phyloP scores from a whole-genome alignment of 2,797 vertebrate species.

The Pitangus sulphuratus region DNA sequence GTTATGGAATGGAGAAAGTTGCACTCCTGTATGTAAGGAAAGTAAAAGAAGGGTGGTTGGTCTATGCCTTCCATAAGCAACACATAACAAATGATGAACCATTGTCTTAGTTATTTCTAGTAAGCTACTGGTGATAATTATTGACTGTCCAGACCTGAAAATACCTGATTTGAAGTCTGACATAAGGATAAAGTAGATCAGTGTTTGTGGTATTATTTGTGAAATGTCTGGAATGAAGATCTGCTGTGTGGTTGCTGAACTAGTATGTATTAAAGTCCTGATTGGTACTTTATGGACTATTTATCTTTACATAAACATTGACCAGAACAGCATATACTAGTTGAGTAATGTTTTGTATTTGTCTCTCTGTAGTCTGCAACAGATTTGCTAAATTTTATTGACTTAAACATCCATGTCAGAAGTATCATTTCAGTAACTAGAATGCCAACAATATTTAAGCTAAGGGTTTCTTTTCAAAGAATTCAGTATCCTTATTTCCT shows the following conservation, averaged over 20 bases:
- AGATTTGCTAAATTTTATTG: background rate
- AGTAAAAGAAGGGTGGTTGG: background rate
- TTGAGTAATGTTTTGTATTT: background rate
- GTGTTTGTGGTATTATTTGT: background rate
- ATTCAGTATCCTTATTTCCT: background rate
- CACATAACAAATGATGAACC: background rate
- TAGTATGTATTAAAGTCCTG: background rate
- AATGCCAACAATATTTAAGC: background rate
- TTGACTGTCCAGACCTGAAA: background rate
- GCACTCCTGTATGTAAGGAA: background rate
- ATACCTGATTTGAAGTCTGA: background rate
- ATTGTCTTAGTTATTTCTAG: background rate
- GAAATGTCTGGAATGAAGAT: background rate
- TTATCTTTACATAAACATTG: slow-evolving; percentile 8
- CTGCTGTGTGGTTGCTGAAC: background rate
- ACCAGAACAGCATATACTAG: background rate
- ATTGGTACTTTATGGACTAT: background rate
- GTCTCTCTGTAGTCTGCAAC: background rate
- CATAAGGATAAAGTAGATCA: background rate
- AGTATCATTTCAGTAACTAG: background rate
- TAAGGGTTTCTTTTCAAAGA: background rate
- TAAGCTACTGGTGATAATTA: background rate
- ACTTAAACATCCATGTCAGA: background rate
- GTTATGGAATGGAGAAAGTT: background rate
- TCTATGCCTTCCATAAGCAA: background rate